A percentile compares a stretch with the other conserved stretches of the same genome.
Evolutionary conservation across 2,888 invertebrate genomes (phyloP).

Genomic region (Itoplectis maculator): DNA sequence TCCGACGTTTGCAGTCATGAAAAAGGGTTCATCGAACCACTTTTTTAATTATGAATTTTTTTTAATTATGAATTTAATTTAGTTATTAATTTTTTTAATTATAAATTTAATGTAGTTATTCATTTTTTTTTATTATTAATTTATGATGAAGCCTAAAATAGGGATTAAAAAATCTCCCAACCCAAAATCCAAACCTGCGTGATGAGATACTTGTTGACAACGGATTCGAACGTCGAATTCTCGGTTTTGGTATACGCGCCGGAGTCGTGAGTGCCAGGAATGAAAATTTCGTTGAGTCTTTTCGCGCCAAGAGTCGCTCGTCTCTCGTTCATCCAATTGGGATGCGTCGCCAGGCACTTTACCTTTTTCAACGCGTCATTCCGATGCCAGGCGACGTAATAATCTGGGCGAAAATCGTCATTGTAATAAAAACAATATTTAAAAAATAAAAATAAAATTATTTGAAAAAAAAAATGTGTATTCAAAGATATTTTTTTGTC

Average conservation of each 20-base stretch:
- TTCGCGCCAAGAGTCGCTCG: slow-evolving; percentile 83
- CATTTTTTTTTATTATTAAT: no score
- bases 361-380: slow-evolving; percentile 80
- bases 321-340: slow-evolving; percentile 87
- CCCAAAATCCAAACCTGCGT: slow-evolving; percentile 82
- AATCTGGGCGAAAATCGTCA: slow-evolving; percentile 67
- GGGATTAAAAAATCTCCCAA: no score
- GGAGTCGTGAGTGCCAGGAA: slow-evolving; percentile 91
- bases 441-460: slow-evolving; percentile 4
- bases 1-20: no score
- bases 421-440: background rate
- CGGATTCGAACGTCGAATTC: slow-evolving; percentile 72
- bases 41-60: slow-evolving; percentile 24
- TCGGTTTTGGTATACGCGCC: slow-evolving; percentile 85
- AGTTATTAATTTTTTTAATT: no score
- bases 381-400: slow-evolving; percentile 75
- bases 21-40: no score
- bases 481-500: background rate
- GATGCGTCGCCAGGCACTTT: slow-evolving; percentile 85
- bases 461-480: no score
- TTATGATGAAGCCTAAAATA: background rate
- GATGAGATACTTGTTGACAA: slow-evolving; percentile 85
- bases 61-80: no score
- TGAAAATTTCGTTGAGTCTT: slow-evolving; percentile 86
- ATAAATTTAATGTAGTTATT: no score